phyloP scores from a whole-genome alignment of 53 echinoderm and acorn worm species.

The Holothuria scabra region DNA sequence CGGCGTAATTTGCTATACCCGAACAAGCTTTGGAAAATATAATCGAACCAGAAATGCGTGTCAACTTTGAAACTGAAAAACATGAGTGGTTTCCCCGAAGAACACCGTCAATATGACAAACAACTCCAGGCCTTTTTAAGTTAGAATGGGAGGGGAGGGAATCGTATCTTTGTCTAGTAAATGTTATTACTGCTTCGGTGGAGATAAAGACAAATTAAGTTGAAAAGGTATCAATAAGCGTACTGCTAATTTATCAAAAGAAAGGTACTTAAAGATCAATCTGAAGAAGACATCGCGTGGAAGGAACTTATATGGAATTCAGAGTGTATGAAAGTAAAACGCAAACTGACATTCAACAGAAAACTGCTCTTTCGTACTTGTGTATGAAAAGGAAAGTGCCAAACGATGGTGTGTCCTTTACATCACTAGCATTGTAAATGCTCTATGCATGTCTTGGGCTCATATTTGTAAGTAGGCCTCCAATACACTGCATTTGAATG shows the following conservation, averaged over 20 bases:
- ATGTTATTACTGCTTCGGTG: slow-evolving; percentile 53
- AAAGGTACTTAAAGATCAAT: neutral
- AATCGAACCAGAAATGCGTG: slow-evolving; percentile 51
- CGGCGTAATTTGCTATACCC: slow-evolving; percentile 43
- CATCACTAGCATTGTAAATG: neutral
- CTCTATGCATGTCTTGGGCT: neutral
- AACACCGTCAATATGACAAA: slow-evolving; percentile 50
- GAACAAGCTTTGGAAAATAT: slow-evolving; percentile 52
- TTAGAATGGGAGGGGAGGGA: slow-evolving; percentile 63
- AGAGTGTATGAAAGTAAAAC: neutral
- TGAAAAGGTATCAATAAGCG: neutral
- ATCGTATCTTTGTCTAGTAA: slow-evolving; percentile 64
- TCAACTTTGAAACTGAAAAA: slow-evolving; percentile 57
- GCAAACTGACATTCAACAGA: slow-evolving; percentile 4
- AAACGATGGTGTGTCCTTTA: neutral
- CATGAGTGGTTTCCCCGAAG: slow-evolving; percentile 56
- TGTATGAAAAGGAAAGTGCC: slow-evolving; percentile 6
- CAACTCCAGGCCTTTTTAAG: slow-evolving; percentile 60
- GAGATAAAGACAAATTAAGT: neutral
- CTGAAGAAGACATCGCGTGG: neutral
- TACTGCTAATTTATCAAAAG: slow-evolving; percentile 5
- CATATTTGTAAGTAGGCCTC: too few relatives aligned
- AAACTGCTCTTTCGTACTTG: slow-evolving; percentile 17
- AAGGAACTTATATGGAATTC: neutral
- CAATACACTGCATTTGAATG: too few relatives aligned